A percentile compares a stretch with the other conserved stretches of the same genome.
These are phyloP conservation scores for Frankliniella intonsa DNA, from an alignment of 2,888 invertebrate genomes.

Conservation along the genomic window DNA sequence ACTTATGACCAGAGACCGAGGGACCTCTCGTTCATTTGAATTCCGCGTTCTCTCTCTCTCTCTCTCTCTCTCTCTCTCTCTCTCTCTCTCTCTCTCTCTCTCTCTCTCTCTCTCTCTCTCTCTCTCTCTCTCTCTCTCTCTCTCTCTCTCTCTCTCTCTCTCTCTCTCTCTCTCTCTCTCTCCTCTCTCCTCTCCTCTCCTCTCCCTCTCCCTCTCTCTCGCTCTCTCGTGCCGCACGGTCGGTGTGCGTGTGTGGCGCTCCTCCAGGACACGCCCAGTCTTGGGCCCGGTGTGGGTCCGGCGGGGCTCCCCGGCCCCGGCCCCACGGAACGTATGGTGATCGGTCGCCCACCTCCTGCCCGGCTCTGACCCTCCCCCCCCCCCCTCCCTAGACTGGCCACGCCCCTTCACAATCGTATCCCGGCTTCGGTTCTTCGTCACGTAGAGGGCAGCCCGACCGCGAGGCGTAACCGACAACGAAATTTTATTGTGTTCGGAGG, in stretches of 20 bases:
- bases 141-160: neutral
- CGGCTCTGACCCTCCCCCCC: neutral
- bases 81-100: conserved; percentile 11
- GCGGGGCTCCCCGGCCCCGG: neutral
- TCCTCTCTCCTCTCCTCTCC: neutral
- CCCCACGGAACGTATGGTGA: conserved; percentile 19
- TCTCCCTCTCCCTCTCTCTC: too few species aligned
- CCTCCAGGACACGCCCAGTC: conserved; percentile 4
- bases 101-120: neutral
- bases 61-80: neutral
- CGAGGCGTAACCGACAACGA: neutral
- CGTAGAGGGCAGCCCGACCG: neutral
- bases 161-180: neutral
- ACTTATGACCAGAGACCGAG: neutral
- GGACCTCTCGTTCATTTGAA: conserved; percentile 18
- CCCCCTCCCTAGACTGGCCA: neutral
- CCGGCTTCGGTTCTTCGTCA: neutral
- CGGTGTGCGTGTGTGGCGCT: conserved; percentile 14
- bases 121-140: neutral
- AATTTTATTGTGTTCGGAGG: too few species aligned
- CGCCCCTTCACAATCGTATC: conserved; percentile 9
- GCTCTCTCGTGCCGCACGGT: neutral
- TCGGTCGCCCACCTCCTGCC: conserved; percentile 4
- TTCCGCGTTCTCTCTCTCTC: neutral
- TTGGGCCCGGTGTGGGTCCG: neutral